Base-by-base conservation (phyloP, 2,113 vertebrate genomes). In the Clarias gariepinus region DNA sequence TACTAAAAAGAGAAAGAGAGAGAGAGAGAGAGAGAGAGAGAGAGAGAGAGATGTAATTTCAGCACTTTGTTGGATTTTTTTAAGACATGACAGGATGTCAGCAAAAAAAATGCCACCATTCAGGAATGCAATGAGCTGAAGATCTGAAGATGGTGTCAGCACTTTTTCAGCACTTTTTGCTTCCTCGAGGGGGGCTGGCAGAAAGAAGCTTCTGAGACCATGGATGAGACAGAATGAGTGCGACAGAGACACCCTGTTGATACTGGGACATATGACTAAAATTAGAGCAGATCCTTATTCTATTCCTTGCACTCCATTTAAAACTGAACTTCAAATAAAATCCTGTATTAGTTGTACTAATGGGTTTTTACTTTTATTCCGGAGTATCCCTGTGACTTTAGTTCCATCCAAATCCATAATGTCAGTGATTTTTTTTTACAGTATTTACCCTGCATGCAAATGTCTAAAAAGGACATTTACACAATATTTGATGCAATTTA, bases 141-240 rank as follows among this genome's bases (percentile, higher is more conserved):
- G 92, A 90, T 91, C 93, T 93, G 94, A 91, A 89, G 92, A 90
- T 90, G 90, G 88, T 92, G 94, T 95, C 94, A 95, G 94, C 95
- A 93, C 88, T 94, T 94, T 95, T 90, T 85, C 94, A 95, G 94
- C 95, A 93, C 88, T 94, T 94, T 95, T 90, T 85, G 19, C 88
- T 81, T 25, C 84, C 83, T 90, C 89, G 19, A 36, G 18, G 15
- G 15, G 68, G 68, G 16, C 30, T 36, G 8, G 16, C 16, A 36
- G 30, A 36, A 7, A 71, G 30, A 66, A n/a, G n/a, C n/a, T n/a
- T n/a, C n/a, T n/a, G n/a, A 68, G 64, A 68, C 13, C 5, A 69
- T 30, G 18, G 68, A 69, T 15, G 30, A 71, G 68, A 69, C 5
- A 69, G 66, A 71, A 18, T 19, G 16, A 21, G 30, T 3, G 57